Base-by-base conservation (phyloP, 1,140 invertebrate genomes). In the Phymastichus coffea region DNA sequence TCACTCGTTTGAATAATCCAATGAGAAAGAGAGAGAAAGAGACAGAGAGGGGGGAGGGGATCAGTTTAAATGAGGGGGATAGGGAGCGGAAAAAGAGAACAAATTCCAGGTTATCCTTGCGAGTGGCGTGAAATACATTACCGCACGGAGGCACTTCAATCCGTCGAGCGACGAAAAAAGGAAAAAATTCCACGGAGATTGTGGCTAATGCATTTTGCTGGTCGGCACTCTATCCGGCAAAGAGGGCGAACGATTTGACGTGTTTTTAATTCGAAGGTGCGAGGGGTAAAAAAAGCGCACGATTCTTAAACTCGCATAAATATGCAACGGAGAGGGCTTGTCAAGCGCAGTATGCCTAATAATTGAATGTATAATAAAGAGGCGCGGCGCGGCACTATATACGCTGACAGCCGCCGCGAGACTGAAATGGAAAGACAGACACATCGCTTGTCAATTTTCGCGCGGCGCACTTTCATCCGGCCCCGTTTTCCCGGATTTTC, bases 351-450 rank as follows among this genome's bases (percentile, higher is more conserved):
- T 70, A 69, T n/a, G n/a, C 70, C 75, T 77, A 78, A 78, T 78
- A 78, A 78, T 78, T 78, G 76, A 78, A 78, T 78, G 75, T 78
- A 78, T 77, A 77, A 78, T 78, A 78, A 77, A 78, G 75, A 78
- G 76, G 76, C 72, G 73, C 70, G 76, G 76, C 28, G 12, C 12
- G 28, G 6, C 28, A 12, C 6, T 12, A 33, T 6, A 12, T 33
- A 33, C 6, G 12, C 28, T 7, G 28, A 12, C 6, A 7, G 28
- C 6, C 28, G 28, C 12, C 28, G 28, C 6, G 28, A 33, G 28
- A 33, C 6, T 7, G 28, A 33, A 12, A 33, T 6, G 12, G 28
- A 33, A 12, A 33, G 28, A 33, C 41, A 49, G 58, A 63, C 56
- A 52, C 28, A 70, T 74, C 67, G 70, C 65, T 70, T 75, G 73